Conservation (phyloP, 1,140 invertebrate species). For the Zelostemma sp. region DNA sequence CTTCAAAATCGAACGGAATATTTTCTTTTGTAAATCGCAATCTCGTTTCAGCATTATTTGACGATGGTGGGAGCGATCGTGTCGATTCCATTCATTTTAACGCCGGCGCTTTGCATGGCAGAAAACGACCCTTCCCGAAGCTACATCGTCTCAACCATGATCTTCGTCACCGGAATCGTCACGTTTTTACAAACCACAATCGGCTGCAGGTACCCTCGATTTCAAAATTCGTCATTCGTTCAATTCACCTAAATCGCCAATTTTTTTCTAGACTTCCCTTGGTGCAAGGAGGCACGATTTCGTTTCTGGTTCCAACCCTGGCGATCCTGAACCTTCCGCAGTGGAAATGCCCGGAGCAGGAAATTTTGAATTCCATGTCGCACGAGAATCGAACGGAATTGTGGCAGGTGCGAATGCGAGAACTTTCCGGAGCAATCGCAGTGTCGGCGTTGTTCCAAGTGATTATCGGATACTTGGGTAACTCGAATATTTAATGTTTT, state of each 20-base stretch:
- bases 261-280: slow-evolving; percentile 73
- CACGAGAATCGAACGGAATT: slow-evolving; percentile 74
- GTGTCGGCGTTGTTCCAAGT: slow-evolving; percentile 85
- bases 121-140: slow-evolving; percentile 83
- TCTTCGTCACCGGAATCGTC: slow-evolving; percentile 88
- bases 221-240: too few species aligned
- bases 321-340: slow-evolving; percentile 83
- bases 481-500: not conserved
- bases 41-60: slow-evolving; percentile 80
- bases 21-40: slow-evolving; percentile 8
- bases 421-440: slow-evolving; percentile 88
- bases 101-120: slow-evolving; percentile 84
- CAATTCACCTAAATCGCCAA: too few species aligned
- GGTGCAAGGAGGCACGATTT: slow-evolving; percentile 86
- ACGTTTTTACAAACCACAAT: slow-evolving; percentile 86
- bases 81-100: slow-evolving; percentile 86
- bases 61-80: slow-evolving; percentile 91
- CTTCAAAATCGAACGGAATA: not conserved
- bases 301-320: slow-evolving; percentile 87
- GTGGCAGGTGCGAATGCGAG: slow-evolving; percentile 85
- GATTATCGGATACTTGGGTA: slow-evolving; percentile 77
- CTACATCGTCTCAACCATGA: slow-evolving; percentile 89
- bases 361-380: slow-evolving; percentile 72
- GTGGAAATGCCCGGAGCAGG: slow-evolving; percentile 80
- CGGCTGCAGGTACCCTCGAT: slow-evolving; percentile 87